Evolutionary conservation across 2,888 invertebrate species (phyloP).

Genomic region (Mamestra brassicae): DNA sequence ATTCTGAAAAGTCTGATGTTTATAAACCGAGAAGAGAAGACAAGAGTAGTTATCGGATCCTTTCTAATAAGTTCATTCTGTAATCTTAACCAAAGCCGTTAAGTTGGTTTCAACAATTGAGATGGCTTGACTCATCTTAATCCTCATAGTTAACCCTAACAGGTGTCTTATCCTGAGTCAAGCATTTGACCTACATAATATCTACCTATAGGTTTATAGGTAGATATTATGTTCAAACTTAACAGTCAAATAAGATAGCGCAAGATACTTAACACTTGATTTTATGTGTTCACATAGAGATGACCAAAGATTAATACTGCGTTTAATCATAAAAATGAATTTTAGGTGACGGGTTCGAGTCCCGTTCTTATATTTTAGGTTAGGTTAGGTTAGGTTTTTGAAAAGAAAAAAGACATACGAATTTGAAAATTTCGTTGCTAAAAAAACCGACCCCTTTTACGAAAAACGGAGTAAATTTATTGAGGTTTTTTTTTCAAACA

Average conservation of each 20-base stretch:
- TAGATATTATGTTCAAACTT: not conserved
- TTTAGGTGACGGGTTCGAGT: not conserved
- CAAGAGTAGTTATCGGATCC: not conserved
- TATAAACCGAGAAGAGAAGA: not conserved
- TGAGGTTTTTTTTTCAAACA: not conserved
- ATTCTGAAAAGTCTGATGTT: not conserved
- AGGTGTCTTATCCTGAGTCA: not conserved
- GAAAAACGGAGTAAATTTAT: not conserved
- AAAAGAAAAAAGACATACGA: too few species aligned
- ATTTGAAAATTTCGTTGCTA: too few species aligned
- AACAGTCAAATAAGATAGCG: not conserved
- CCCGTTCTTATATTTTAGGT: not conserved
- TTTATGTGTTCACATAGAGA: not conserved
- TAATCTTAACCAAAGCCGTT: not conserved
- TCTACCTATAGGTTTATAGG: not conserved
- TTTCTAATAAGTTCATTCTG: not conserved
- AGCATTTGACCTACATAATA: not conserved
- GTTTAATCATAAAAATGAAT: not conserved
- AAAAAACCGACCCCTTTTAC: too few species aligned
- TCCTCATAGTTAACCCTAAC: not conserved
- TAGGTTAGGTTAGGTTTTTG: too few species aligned
- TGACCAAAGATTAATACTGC: too few species aligned
- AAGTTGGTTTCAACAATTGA: constrained; percentile 15
- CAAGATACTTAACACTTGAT: not conserved
- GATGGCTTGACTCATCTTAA: constrained; percentile 4